These are phyloP conservation scores for Zaprionus lachaisei DNA, from an alignment of 1,140 invertebrate genomes.

Conservation along the genomic window DNA sequence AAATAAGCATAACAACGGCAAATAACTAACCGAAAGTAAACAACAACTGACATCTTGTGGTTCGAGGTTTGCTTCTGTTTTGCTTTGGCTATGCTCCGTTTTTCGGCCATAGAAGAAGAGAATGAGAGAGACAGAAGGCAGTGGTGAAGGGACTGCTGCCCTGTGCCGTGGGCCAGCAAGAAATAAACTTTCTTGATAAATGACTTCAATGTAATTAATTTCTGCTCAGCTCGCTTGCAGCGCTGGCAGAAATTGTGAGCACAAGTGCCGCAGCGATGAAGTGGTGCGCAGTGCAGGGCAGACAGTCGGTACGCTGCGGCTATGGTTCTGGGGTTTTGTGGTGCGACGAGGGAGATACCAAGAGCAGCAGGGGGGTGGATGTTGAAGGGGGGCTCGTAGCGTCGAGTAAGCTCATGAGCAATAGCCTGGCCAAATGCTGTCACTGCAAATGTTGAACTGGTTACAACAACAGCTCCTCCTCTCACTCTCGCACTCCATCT, in stretches of 20 bases:
- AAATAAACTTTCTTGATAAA: constrained; percentile 84
- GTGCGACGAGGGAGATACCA: constrained; percentile 5
- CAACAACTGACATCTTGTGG: constrained; percentile 78
- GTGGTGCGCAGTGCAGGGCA: constrained; percentile 2
- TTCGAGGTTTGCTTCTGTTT: constrained; percentile 44
- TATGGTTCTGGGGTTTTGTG: constrained; percentile 23
- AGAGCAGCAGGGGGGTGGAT: constrained; percentile 10
- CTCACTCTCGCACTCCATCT: not conserved
- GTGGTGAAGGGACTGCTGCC: not conserved
- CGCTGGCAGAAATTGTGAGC: constrained; percentile 48
- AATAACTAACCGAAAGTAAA: constrained; percentile 70
- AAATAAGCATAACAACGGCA: constrained; percentile 78
- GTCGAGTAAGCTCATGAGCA: constrained; percentile 60
- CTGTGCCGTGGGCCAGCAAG: constrained; percentile 51
- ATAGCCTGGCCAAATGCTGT: constrained; percentile 66
- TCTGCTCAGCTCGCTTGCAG: constrained; percentile 75
- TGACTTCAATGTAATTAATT: constrained; percentile 83
- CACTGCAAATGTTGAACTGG: constrained; percentile 70
- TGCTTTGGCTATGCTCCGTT: constrained; percentile 27
- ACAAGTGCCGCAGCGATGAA: constrained; percentile 43
- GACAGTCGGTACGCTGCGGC: not conserved
- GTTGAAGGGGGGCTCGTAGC: not conserved
- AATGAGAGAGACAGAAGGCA: not conserved
- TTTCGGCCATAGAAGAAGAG: not conserved
- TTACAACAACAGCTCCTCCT: constrained; percentile 20